Base-by-base conservation (phyloP, 1,140 invertebrate genomes). In the Metaphire vulgaris region DNA sequence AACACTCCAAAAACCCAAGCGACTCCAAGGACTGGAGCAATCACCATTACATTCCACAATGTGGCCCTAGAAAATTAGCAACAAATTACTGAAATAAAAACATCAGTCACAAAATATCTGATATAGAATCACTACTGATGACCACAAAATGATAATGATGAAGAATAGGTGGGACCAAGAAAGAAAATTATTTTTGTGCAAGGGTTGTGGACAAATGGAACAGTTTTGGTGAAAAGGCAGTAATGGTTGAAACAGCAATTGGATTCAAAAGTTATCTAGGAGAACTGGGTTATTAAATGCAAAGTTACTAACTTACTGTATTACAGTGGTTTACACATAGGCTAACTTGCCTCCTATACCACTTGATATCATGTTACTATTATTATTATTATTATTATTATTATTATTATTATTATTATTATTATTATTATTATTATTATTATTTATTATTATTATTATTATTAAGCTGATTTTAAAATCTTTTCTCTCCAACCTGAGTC, bases 1-100 rank as follows among this genome's bases (percentile, higher is more conserved):
- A 78, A 69, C 21, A 78, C 74, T 12, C 77, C 77, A 32, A 78
- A 75, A n/a, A 78, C 29, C 77, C 77, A 78, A 2, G 77, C 72
- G 33, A 78, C 33, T 28, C 77, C 77, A n/a, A 78, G 33, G 1
- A 78, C 30, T n/a, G 77, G 77, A 26, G 29, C 29, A 31, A 78
- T 41, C 31, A 78, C 41, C 26, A 75, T 32, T 14, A 74, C 65
- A 34, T 72, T 77, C 76, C 71, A 77, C 33, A 77, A 31, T 1
- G 65, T 41, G 31, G 72, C 65, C 73, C 76, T 77, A 32, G 28
- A 33, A 72, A 73, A 28, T 28, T 21, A 14, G 15, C 16, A 72
- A 30, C 32, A 32, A 69, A 69, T n/a, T n/a, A n/a, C n/a, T n/a
- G n/a, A n/a, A n/a, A n/a, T n/a, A n/a, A n/a, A n/a, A n/a, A n/a